phyloP scores from a whole-genome alignment of 2,888 invertebrate genomes.

The Yponomeuta plumbellus region DNA sequence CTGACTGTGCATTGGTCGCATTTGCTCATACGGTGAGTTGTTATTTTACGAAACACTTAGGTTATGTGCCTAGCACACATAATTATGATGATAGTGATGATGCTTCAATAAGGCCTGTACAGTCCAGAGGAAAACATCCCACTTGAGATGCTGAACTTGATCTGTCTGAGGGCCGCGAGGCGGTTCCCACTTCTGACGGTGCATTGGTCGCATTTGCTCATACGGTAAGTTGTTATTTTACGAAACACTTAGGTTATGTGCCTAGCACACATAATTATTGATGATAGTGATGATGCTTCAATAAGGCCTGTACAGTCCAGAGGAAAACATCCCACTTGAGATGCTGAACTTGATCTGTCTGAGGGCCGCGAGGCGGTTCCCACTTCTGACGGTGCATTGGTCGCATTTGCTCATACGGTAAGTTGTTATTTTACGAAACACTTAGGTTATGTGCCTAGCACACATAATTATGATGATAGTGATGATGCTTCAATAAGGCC shows the following conservation, averaged over 20 bases:
- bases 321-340: slow-evolving; percentile 72
- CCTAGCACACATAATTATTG: too few species aligned
- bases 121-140: slow-evolving; percentile 74
- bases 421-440: slow-evolving; percentile 34
- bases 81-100: too few species aligned
- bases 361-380: slow-evolving; percentile 79
- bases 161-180: slow-evolving; percentile 78
- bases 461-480: too few species aligned
- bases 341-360: slow-evolving; percentile 77
- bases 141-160: slow-evolving; percentile 70
- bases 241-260: too few species aligned
- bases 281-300: too few species aligned
- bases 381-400: slow-evolving; percentile 85
- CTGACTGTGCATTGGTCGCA: slow-evolving; percentile 88
- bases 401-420: slow-evolving; percentile 81
- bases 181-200: slow-evolving; percentile 82
- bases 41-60: slow-evolving; percentile 44
- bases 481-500: too few species aligned
- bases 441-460: slow-evolving; percentile 36
- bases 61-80: too few species aligned
- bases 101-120: slow-evolving; percentile 68
- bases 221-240: slow-evolving; percentile 30
- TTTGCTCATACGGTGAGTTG: slow-evolving; percentile 74
- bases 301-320: slow-evolving; percentile 66
- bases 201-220: slow-evolving; percentile 87